Percentiles rank a stretch among this genome's conserved stretches.
Conservation (phyloP, 2,113 vertebrate genomes). For the Alaudala cheleensis region DNA sequence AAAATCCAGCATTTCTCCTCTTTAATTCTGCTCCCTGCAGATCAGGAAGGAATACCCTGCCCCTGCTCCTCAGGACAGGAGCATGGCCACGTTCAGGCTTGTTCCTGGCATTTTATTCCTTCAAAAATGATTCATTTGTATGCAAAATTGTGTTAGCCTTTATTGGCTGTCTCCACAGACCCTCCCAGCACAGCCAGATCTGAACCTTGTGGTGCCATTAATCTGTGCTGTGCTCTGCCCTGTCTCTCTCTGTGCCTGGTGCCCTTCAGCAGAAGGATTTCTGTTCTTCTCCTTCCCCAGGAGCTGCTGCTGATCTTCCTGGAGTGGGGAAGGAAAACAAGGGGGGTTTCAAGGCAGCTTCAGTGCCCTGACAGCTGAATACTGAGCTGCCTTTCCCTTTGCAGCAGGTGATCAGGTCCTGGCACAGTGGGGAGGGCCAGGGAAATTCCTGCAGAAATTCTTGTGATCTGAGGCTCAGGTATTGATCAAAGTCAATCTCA, state of each 20-base stretch:
- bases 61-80: neutral
- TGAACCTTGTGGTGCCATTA: conserved; percentile 22
- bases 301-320: neutral
- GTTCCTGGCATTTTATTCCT: neutral
- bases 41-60: neutral
- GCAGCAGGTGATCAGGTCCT: neutral
- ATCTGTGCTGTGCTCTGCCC: conserved; percentile 7
- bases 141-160: conserved; percentile 20
- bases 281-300: neutral
- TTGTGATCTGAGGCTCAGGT: neutral
- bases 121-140: conserved; percentile 2
- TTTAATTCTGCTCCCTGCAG: neutral
- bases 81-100: neutral
- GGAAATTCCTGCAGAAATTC: neutral
- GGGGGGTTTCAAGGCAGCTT: neutral
- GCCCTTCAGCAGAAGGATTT: conserved; percentile 52
- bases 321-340: neutral
- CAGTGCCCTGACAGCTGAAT: neutral
- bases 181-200: conserved; percentile 2
- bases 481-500: neutral
- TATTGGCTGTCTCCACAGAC: neutral
- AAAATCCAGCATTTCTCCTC: neutral
- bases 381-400: neutral
- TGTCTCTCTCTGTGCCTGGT: neutral
- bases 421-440: neutral